phyloP scores from a whole-genome alignment of 2,888 invertebrate species.

The Amblyjoppa fuscipennis region DNA sequence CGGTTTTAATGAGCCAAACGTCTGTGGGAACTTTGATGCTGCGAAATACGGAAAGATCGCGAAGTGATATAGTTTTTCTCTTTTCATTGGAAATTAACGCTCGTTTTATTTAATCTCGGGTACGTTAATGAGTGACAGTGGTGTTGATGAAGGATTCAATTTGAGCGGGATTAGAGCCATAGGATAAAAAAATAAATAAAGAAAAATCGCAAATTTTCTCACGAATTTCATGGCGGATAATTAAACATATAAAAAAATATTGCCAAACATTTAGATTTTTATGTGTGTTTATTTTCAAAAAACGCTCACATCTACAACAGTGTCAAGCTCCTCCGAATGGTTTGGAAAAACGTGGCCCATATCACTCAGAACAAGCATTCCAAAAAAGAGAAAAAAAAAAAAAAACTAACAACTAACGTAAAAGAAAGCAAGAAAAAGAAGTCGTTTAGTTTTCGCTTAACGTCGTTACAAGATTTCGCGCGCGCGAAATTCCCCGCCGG shows the following conservation, averaged over 20 bases:
- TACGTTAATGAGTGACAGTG: background rate
- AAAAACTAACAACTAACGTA: background rate
- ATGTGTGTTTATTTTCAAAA: too few relatives aligned
- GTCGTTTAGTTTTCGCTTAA: conserved; percentile 1
- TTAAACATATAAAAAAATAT: too few relatives aligned
- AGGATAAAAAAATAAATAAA: too few relatives aligned
- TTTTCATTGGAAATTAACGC: background rate
- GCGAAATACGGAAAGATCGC: background rate
- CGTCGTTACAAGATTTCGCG: background rate
- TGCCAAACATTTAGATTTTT: too few relatives aligned
- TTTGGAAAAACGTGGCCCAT: background rate
- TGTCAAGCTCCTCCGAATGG: background rate
- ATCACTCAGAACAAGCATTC: background rate
- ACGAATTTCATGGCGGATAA: too few relatives aligned
- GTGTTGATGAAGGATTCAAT: background rate
- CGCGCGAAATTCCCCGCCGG: background rate
- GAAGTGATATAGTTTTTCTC: background rate
- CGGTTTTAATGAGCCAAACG: background rate
- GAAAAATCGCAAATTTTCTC: too few relatives aligned
- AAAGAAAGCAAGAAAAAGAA: conserved; percentile 5
- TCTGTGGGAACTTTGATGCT: background rate
- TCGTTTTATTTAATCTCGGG: background rate
- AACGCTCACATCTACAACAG: background rate
- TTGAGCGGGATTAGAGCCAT: background rate
- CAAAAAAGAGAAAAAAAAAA: conserved; percentile 8